A percentile compares a stretch with the other conserved stretches of the same genome.
These are phyloP conservation scores for Lagorchestes hirsutus DNA, from an alignment of 2,797 vertebrate species.

Conservation along the genomic window DNA sequence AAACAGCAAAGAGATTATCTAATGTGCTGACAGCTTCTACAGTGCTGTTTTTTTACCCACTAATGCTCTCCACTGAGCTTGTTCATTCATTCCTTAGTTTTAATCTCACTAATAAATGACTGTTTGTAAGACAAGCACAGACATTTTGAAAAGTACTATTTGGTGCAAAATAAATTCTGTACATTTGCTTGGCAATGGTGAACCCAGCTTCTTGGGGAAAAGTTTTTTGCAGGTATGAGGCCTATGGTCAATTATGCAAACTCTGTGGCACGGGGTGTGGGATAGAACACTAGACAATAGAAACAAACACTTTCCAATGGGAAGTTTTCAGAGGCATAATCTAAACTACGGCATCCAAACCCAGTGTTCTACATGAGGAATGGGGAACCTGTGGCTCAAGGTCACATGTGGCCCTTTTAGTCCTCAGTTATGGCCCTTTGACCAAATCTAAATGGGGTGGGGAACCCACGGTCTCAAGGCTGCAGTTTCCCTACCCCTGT, in stretches of 20 bases:
- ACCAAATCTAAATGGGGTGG: too few species aligned
- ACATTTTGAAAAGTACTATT: background rate
- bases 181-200: background rate
- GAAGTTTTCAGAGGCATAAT: background rate
- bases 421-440: too few species aligned
- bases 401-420: too few species aligned
- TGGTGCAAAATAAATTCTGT: background rate
- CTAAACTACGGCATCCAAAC: background rate
- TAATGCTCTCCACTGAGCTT: background rate
- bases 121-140: background rate
- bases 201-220: background rate
- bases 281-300: background rate
- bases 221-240: background rate
- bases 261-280: background rate
- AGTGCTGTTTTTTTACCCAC: constrained; percentile 2
- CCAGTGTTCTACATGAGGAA: background rate
- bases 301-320: background rate
- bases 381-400: too few species aligned
- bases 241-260: background rate
- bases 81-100: background rate
- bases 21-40: constrained; percentile 9
- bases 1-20: background rate
- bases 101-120: background rate
- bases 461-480: too few species aligned
- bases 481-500: too few species aligned